phyloP scores from a whole-genome alignment of 2,113 vertebrate species.

The Corythaeola cristata region DNA sequence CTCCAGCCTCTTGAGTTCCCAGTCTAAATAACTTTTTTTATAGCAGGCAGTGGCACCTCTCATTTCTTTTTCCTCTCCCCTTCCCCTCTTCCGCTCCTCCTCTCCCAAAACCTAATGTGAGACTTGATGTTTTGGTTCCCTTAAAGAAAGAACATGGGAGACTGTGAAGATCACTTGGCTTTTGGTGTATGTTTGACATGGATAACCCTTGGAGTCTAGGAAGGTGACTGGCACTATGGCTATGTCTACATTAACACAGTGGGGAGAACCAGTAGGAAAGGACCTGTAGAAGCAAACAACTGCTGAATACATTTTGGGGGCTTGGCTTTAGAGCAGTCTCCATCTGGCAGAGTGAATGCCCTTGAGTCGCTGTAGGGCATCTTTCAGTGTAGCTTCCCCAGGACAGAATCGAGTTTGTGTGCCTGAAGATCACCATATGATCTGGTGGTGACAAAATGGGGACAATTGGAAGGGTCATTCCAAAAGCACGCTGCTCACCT shows the following conservation, averaged over 20 bases:
- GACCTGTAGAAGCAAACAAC: background rate
- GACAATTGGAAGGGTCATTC: background rate
- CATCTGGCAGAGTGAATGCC: background rate
- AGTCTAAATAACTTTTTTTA: background rate
- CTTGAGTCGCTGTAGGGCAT: background rate
- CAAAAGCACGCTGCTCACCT: background rate
- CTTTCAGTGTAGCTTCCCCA: background rate
- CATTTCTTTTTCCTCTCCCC: background rate
- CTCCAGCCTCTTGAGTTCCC: background rate
- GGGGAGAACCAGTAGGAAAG: background rate
- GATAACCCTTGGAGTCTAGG: background rate
- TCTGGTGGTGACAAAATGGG: background rate
- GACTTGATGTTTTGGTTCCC: background rate
- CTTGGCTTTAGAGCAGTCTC: background rate
- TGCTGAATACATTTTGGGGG: background rate
- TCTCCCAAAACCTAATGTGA: background rate
- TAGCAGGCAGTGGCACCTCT: background rate
- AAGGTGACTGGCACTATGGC: background rate
- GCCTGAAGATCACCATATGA: background rate
- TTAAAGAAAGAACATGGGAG: background rate
- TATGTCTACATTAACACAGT: background rate
- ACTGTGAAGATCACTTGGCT: background rate
- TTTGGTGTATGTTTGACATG: background rate
- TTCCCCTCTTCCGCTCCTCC: background rate
- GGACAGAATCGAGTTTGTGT: rapidly evolving